Conservation (phyloP, 2,888 invertebrate species). For the Thereva unica region DNA sequence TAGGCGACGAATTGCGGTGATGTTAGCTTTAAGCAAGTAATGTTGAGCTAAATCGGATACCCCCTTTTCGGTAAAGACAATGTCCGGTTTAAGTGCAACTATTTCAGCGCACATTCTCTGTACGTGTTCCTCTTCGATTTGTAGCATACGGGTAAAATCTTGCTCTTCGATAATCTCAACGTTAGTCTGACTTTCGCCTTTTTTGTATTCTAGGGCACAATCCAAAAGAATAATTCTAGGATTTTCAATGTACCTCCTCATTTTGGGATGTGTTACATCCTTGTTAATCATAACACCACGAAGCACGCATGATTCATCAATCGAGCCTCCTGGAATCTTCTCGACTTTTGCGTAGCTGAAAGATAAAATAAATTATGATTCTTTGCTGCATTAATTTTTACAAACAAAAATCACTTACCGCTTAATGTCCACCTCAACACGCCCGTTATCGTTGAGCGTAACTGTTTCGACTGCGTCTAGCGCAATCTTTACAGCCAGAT, state of each 20-base stretch:
- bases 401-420: slow-evolving; percentile 59
- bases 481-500: slow-evolving; percentile 93
- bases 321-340: slow-evolving; percentile 91
- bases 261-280: slow-evolving; percentile 97
- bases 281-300: slow-evolving; percentile 98
- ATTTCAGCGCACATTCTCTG: slow-evolving; percentile 90
- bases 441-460: slow-evolving; percentile 82
- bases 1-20: slow-evolving; percentile 77
- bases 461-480: slow-evolving; percentile 94
- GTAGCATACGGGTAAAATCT: slow-evolving; percentile 93
- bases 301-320: slow-evolving; percentile 92
- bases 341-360: slow-evolving; percentile 87
- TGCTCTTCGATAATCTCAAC: slow-evolving; percentile 93
- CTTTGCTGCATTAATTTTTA: slow-evolving; percentile 6
- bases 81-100: slow-evolving; percentile 91
- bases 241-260: slow-evolving; percentile 91
- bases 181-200: slow-evolving; percentile 98
- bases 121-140: slow-evolving; percentile 94
- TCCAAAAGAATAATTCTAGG: slow-evolving; percentile 94
- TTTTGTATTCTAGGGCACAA: slow-evolving; percentile 97
- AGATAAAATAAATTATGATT: slow-evolving; percentile 6
- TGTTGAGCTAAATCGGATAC: slow-evolving; percentile 93
- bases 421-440: slow-evolving; percentile 96
- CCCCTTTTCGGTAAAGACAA: slow-evolving; percentile 98
- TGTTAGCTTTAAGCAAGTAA: slow-evolving; percentile 78